Base-by-base conservation (phyloP, 2,888 invertebrate species). In the Tillus elongatus region DNA sequence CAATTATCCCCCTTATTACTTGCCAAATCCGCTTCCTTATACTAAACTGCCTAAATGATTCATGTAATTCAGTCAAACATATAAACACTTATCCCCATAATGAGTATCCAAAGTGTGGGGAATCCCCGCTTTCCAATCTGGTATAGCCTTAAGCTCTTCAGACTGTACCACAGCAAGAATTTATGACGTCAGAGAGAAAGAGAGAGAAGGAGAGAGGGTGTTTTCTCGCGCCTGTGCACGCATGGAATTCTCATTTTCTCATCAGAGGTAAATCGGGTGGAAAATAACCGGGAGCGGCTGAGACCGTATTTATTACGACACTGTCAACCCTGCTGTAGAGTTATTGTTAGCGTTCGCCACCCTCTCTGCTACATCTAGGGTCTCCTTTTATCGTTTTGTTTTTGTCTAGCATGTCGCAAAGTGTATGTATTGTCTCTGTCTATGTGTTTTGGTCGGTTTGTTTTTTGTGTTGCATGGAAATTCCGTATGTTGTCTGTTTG, bases 181-280 rank as follows among this genome's bases (percentile, higher is more conserved):
- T 51, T 52, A 52, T 51, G 51, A 50, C 49, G 54, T 54, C 51
- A 51, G 35, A n/a, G 24, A 19, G 24, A 19, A n/a, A 19, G 24
- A 8, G 6, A n/a, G 24, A n/a, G n/a, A 10, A 13, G 34, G 11
- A n/a, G 8, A 35, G 28, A 26, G 29, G 41, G 53, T 52, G 53
- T 53, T 56, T 55, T 57, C 57, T 52, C 55, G 57, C 57, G 45
- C 52, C 54, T 49, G 50, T 55, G 56, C 45, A 47, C 51, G 47
- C 45, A 42, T 45, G 61, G 61, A 61, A 61, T 61, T 55, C 61
- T 60, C 58, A 61, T 61, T 61, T 60, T 64, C 65, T 63, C 63
- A 64, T 65, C 64, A 63, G 63, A 47, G 54, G 52, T 63, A 63
- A 65, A 64, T 65, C 65, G 64, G 63, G 54, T 57, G 63, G 63